Percentiles rank a stretch among this genome's conserved stretches.
Evolutionary conservation across 1,140 invertebrate species (phyloP).

Genomic region (Harpegnathos saltator): DNA sequence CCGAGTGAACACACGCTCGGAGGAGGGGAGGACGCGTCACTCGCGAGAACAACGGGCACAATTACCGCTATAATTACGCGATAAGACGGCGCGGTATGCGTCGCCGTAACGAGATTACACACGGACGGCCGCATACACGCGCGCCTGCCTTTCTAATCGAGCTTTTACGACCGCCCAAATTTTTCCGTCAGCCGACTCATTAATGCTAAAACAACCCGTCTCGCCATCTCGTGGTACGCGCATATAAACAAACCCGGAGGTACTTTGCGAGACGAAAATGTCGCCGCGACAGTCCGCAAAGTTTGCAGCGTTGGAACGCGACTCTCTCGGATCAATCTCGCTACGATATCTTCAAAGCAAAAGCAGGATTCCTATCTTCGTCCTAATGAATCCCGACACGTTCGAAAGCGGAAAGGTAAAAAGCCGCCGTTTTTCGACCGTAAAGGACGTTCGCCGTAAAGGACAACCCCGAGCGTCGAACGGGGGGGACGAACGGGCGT

Average conservation of each 20-base stretch:
- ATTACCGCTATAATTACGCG: neutral
- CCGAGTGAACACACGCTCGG: neutral
- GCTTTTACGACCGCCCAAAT: slow-evolving; percentile 3
- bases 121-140: neutral
- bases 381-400: too few relatives aligned
- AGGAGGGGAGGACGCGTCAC: neutral
- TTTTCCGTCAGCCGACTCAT: slow-evolving; percentile 7
- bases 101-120: slow-evolving; percentile 24
- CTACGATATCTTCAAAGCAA: too few relatives aligned
- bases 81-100: slow-evolving; percentile 5
- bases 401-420: too few relatives aligned
- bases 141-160: slow-evolving; percentile 27
- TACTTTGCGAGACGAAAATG: too few relatives aligned
- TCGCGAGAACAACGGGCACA: neutral
- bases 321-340: too few relatives aligned
- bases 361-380: too few relatives aligned
- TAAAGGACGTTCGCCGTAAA: too few relatives aligned
- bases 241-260: too few relatives aligned
- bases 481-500: slow-evolving; percentile 31
- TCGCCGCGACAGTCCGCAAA: too few relatives aligned
- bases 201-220: slow-evolving; percentile 14
- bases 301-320: too few relatives aligned
- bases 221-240: neutral
- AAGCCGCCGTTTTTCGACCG: too few relatives aligned
- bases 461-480: too few relatives aligned